Base-by-base conservation (phyloP, 2,888 invertebrate genomes). In the Drosophila acutilabella region DNA sequence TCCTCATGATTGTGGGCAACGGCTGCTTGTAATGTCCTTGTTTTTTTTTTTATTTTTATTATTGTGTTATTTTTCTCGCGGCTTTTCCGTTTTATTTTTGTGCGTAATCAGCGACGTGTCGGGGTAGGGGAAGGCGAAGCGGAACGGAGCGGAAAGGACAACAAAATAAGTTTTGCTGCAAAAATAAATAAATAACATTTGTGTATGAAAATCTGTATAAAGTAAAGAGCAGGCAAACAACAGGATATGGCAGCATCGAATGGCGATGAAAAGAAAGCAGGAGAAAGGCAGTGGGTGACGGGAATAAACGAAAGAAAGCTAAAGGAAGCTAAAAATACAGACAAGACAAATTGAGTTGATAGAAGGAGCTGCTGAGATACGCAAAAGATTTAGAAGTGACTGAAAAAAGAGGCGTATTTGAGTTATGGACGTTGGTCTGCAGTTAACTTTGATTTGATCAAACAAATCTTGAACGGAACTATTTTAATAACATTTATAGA, bases 101-200 rank as follows among this genome's bases (percentile, higher is more conserved):
- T 74, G 64, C 65, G 80, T 81, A 81, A 77, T 70, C 81, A 76
- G 57, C 52, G 50, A 40, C n/a, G 11, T 10, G 44, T 11, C 13
- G 41, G 14, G 30, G 30, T 2, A 8, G 6, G 2, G n/a, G 23
- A 5, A 26, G 6, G 45, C 10, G n/a, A 13, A 18, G 44, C 0
- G 30, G 8, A 30, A 8, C 30, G 54, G 4, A 14, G 45, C 14
- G 40, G 30, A 47, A 41, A 26, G 41, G 47, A 61, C 23, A 59
- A 53, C 45, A 51, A 72, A 83, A 82, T 71, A 82, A 82, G 74
- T 82, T 89, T 74, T 65, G 56, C 71, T 47, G 79, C 71, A 74
- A 53, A 74, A 67, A 68, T 62, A 86, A 86, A 80, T 74, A 87
- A 87, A 87, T 74, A 83, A 74, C 62, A 70, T 70, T 78, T 72